These are phyloP conservation scores for Lophius piscatorius DNA, from an alignment of 2,113 vertebrate species.

Conservation along the genomic window DNA sequence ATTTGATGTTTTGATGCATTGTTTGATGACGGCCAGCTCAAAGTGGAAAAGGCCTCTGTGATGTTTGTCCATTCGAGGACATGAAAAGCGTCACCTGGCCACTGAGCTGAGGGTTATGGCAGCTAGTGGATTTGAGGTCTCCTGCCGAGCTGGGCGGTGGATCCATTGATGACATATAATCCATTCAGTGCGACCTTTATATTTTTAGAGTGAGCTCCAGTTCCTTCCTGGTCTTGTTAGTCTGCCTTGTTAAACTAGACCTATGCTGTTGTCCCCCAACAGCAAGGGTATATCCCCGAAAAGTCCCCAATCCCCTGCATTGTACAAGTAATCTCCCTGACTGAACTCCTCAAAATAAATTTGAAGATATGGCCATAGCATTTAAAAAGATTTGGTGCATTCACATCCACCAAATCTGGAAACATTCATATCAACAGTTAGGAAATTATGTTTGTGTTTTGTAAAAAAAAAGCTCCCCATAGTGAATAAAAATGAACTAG, in stretches of 20 bases:
- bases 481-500: too few species aligned
- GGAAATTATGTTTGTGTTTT: too few species aligned
- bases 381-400: too few species aligned
- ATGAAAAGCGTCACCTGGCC: slow-evolving; percentile 89
- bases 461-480: too few species aligned
- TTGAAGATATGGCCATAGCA: too few species aligned
- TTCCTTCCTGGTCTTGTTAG: slow-evolving; percentile 37
- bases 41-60: slow-evolving; percentile 91
- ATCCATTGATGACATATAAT: slow-evolving; percentile 70
- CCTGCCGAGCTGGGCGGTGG: slow-evolving; percentile 60
- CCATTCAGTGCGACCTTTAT: slow-evolving; percentile 71
- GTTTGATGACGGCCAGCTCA: slow-evolving; percentile 97
- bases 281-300: too few species aligned
- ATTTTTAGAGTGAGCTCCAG: slow-evolving; percentile 55
- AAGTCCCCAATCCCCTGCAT: too few species aligned
- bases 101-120: slow-evolving; percentile 58
- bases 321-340: too few species aligned
- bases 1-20: slow-evolving; percentile 96
- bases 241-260: slow-evolving; percentile 54
- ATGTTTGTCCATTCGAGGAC: slow-evolving; percentile 90
- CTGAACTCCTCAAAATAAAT: too few species aligned
- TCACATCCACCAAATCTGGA: too few species aligned
- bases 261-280: too few species aligned
- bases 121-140: slow-evolving; percentile 65
- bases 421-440: too few species aligned